Evolutionary conservation across 2,888 invertebrate genomes (phyloP).

Genomic region (Oithona nana): DNA sequence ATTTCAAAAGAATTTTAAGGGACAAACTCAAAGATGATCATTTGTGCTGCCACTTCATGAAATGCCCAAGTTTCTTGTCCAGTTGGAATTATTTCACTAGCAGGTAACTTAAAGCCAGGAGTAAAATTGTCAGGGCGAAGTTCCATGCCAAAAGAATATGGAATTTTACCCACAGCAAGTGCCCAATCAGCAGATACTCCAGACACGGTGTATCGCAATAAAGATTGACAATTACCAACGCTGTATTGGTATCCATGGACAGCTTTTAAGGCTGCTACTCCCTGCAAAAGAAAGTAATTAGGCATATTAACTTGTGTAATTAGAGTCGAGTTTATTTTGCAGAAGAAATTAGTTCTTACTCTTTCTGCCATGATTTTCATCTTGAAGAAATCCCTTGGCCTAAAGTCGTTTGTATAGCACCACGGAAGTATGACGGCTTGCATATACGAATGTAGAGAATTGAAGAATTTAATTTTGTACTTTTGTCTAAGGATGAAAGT

Average conservation of each 20-base stretch:
- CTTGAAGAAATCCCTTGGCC: neutral
- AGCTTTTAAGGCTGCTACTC: neutral
- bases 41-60: neutral
- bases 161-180: constrained; percentile 1
- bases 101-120: constrained; percentile 2
- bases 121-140: neutral
- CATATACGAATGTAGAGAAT: constrained; percentile 30
- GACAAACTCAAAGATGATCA: neutral
- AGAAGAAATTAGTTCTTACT: too few species aligned
- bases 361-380: too few species aligned
- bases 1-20: too few species aligned
- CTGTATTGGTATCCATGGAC: constrained; percentile 6
- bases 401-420: neutral
- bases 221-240: neutral
- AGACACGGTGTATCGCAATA: neutral
- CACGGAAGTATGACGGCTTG: constrained; percentile 22
- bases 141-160: neutral
- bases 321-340: too few species aligned
- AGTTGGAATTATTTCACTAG: constrained; percentile 3
- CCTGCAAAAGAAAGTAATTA: too few species aligned
- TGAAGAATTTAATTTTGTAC: constrained; percentile 25
- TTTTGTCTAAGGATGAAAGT: constrained; percentile 23
- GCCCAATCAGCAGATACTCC: constrained; percentile 7
- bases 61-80: constrained; percentile 4
- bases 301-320: too few species aligned